Conservation (phyloP, 1,140 invertebrate genomes). For the Apis mellifera region Amel_HAv3.1 CM009939.2:1314501-1315000, state of each 20-base stretch:
- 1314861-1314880: constrained; percentile 52
- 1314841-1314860: constrained; percentile 61
- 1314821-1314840: constrained; percentile 55
- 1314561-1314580: background rate
- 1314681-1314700: constrained; percentile 24
- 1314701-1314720: background rate
- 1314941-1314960: background rate
- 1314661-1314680: background rate
- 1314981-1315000: background rate
- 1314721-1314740: background rate
- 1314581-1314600: background rate
- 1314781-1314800: constrained; percentile 35
- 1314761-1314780: background rate
- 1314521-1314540: background rate
- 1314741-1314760: background rate
- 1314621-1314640: background rate
- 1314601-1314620: constrained; percentile 1
- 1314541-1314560: background rate
- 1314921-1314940: background rate
- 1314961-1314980: background rate
- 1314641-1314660: constrained; percentile 18
- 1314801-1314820: constrained; percentile 46
- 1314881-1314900: constrained; percentile 13
- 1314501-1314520: background rate
- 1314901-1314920: background rate